Evolutionary conservation across 2,113 vertebrate genomes (phyloP).

Genomic region (Lates calcarifer): DNA sequence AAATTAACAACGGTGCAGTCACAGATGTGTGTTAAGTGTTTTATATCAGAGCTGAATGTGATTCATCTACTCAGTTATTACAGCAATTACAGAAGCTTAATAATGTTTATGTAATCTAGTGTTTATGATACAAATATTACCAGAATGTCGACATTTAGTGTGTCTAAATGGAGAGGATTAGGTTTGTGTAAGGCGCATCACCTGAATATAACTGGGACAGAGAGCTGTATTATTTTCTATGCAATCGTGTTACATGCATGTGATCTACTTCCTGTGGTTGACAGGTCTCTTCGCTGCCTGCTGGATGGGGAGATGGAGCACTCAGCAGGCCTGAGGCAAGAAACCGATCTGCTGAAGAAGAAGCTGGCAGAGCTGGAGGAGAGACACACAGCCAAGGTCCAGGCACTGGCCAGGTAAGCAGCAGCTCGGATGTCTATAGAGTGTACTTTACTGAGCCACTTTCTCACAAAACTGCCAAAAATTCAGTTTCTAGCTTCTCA

Average conservation of each 20-base stretch:
- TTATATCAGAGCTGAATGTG: conserved; percentile 25
- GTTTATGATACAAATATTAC: conserved; percentile 26
- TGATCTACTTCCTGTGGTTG: conserved; percentile 7
- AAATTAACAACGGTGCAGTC: conserved; percentile 28
- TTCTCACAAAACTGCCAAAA: too few species aligned
- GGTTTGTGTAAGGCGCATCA: not conserved
- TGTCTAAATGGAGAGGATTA: not conserved
- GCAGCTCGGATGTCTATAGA: not conserved
- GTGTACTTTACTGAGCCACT: not conserved
- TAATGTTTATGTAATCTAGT: conserved; percentile 31
- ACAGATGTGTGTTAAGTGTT: conserved; percentile 40
- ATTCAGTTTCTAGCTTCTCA: not conserved
- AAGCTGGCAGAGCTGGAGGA: conserved; percentile 93
- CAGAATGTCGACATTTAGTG: conserved; percentile 8
- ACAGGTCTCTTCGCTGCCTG: conserved; percentile 93
- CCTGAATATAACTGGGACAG: not conserved
- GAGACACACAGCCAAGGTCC: conserved; percentile 89
- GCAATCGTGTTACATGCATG: not conserved
- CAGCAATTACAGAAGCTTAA: conserved; percentile 42
- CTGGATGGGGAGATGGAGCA: conserved; percentile 98
- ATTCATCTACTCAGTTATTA: conserved; percentile 6
- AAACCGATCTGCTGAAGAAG: conserved; percentile 89
- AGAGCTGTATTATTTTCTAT: not conserved
- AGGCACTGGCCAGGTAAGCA: conserved; percentile 91
- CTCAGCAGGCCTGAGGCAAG: conserved; percentile 92